These are phyloP conservation scores for Zapornia atra DNA, from an alignment of 2,113 vertebrate species.

Conservation along the genomic window DNA sequence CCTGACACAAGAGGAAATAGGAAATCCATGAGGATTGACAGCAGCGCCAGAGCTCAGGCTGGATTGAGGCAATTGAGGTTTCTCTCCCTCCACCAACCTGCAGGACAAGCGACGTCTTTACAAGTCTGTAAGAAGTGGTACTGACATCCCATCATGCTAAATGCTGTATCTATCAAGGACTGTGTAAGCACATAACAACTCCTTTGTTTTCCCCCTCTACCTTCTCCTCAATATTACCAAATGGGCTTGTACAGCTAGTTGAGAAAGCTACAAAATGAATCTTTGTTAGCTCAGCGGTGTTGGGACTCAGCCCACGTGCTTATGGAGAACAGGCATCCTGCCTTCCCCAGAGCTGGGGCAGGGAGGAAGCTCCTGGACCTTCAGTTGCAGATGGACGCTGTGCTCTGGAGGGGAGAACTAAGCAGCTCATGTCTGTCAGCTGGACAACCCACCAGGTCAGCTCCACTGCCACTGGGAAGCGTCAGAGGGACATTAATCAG, in stretches of 20 bases:
- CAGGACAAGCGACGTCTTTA: not conserved
- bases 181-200: rapidly evolving
- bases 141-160: not conserved
- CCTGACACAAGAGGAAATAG: not conserved
- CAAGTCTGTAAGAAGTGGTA: not conserved
- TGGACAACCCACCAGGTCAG: not conserved
- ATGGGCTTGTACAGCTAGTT: not conserved
- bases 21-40: not conserved
- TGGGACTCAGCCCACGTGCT: not conserved
- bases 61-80: not conserved
- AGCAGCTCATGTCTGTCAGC: not conserved
- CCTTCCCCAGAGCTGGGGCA: not conserved
- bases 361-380: not conserved
- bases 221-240: not conserved
- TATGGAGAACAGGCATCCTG: rapidly evolving
- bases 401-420: not conserved
- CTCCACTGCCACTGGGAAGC: not conserved
- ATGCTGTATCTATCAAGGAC: not conserved
- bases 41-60: not conserved
- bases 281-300: rapidly evolving
- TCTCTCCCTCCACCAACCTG: not conserved
- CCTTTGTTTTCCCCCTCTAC: not conserved
- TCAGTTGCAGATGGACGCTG: rapidly evolving
- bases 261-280: not conserved
- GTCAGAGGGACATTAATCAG: not conserved